These are phyloP conservation scores for Pteromalus puparum DNA, from an alignment of 1,140 invertebrate genomes.

Conservation along the genomic window DNA sequence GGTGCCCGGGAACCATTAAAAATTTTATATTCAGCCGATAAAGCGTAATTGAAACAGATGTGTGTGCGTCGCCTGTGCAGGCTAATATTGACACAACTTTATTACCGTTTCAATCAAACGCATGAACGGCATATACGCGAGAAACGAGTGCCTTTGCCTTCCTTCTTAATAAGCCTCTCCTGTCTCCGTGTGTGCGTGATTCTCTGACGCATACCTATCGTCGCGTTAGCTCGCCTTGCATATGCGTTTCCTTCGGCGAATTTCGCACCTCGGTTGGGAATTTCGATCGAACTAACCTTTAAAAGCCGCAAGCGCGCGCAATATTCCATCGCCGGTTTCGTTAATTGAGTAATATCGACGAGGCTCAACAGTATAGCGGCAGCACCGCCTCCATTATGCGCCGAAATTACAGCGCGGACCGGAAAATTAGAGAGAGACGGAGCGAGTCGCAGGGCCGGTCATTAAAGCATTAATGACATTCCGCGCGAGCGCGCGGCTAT, in stretches of 20 bases:
- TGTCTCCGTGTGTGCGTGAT: too few species aligned
- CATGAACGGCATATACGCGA: neutral
- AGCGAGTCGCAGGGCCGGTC: neutral
- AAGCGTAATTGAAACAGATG: conserved; percentile 41
- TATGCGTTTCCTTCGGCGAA: too few species aligned
- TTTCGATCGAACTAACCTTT: neutral
- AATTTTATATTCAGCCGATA: conserved; percentile 31
- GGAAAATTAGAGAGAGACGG: conserved; percentile 2
- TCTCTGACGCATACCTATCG: too few species aligned
- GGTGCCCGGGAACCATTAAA: conserved; percentile 8
- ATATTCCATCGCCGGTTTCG: neutral
- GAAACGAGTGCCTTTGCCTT: neutral
- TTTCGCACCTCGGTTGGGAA: neutral
- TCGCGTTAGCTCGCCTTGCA: too few species aligned
- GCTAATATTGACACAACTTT: conserved; percentile 21
- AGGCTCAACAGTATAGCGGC: neutral
- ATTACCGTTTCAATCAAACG: neutral
- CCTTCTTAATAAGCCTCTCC: neutral
- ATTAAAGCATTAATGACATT: conserved; percentile 17
- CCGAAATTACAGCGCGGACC: conserved; percentile 14
- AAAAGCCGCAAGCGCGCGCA: neutral
- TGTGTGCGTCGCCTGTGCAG: neutral
- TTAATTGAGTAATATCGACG: conserved; percentile 23
- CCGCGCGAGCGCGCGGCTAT: neutral
- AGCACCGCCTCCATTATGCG: neutral